Evolutionary conservation across 2,113 vertebrate genomes (phyloP).

Genomic region (Osmerus eperlanus): DNA sequence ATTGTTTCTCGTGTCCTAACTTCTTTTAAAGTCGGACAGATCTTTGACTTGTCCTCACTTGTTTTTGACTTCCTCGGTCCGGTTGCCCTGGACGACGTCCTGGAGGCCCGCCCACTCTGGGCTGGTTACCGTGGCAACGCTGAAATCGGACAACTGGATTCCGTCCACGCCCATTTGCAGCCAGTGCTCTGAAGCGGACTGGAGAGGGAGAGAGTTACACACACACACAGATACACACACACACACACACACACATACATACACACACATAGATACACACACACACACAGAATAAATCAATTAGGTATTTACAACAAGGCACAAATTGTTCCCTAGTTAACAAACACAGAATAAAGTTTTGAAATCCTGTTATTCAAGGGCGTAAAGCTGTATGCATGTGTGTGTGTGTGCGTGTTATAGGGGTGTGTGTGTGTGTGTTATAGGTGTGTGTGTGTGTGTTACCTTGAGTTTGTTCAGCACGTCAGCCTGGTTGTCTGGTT

Average conservation of each 20-base stretch:
- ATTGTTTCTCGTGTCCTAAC: no score
- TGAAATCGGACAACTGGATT: conserved; percentile 66
- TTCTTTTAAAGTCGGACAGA: no score
- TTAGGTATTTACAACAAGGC: not conserved
- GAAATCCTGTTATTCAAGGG: no score
- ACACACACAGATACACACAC: not conserved
- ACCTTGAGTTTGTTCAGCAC: conserved; percentile 41
- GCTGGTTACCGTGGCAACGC: not conserved
- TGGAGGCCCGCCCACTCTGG: conserved; percentile 54
- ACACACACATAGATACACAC: no score
- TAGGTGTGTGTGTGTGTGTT: no score
- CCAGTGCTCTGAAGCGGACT: conserved; percentile 63
- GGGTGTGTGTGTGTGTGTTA: no score
- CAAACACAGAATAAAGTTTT: no score
- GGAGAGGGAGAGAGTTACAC: conserved; percentile 4
- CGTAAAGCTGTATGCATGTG: no score
- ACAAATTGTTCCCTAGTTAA: not conserved
- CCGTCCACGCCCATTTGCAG: conserved; percentile 67
- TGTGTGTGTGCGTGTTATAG: no score
- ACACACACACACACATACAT: not conserved
- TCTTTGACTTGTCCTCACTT: conserved; percentile 34
- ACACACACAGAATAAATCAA: not conserved
- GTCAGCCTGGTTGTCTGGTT: fast-evolving
- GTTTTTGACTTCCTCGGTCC: conserved; percentile 41
- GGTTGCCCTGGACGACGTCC: conserved; percentile 54